Conservation (phyloP, 2,888 invertebrate genomes). For the Scaptomyza parva region DNA sequence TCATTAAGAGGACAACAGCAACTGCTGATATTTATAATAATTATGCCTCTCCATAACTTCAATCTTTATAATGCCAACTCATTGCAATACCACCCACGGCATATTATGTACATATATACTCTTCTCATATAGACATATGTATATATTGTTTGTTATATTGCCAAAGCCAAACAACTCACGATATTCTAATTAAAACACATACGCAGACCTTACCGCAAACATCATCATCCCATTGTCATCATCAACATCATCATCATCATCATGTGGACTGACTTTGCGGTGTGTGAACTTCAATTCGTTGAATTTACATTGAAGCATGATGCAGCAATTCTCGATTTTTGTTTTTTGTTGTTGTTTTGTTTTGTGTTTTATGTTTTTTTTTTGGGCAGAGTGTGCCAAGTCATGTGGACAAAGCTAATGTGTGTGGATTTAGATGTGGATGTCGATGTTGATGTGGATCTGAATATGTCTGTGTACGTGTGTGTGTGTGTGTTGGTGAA, state of each 20-base stretch:
- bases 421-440: slow-evolving; percentile 58
- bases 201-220: slow-evolving; percentile 49
- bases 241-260: slow-evolving; percentile 22
- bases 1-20: slow-evolving; percentile 75
- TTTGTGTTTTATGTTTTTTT: slow-evolving; percentile 39
- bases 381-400: slow-evolving; percentile 59
- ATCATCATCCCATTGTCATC: slow-evolving; percentile 33
- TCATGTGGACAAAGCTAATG: slow-evolving; percentile 75
- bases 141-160: slow-evolving; percentile 73
- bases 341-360: not conserved
- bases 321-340: slow-evolving; percentile 45
- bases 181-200: slow-evolving; percentile 78
- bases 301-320: slow-evolving; percentile 74
- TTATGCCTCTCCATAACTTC: slow-evolving; percentile 55
- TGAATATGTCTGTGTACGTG: slow-evolving; percentile 1
- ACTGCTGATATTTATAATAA: slow-evolving; percentile 66
- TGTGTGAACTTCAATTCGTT: slow-evolving; percentile 63
- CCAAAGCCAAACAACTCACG: slow-evolving; percentile 78
- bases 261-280: slow-evolving; percentile 39
- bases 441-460: slow-evolving; percentile 16
- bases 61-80: slow-evolving; percentile 61
- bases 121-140: slow-evolving; percentile 9
- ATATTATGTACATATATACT: slow-evolving; percentile 29
- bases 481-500: slow-evolving; percentile 7
- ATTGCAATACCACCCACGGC: slow-evolving; percentile 72